Evolutionary conservation across 2,113 vertebrate genomes (phyloP).

Genomic region (Haplochromis vanheusdeni): DNA sequence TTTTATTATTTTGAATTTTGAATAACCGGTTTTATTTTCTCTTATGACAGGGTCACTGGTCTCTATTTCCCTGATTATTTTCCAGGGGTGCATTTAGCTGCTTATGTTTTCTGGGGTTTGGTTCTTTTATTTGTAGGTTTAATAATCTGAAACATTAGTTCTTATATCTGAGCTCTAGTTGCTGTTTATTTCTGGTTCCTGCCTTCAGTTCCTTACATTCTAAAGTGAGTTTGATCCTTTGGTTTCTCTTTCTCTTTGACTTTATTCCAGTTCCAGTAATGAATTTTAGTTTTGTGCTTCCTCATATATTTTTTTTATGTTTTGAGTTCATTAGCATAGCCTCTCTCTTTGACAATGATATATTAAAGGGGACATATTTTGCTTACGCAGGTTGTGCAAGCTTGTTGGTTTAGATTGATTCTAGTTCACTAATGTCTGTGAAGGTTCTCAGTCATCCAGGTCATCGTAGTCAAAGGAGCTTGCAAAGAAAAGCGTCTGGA

Average conservation of each 20-base stretch:
- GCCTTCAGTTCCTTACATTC: not conserved
- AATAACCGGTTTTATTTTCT: not conserved
- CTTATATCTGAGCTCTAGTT: not conserved
- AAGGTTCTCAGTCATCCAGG: no score
- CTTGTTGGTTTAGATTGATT: not conserved
- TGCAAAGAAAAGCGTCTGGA: no score
- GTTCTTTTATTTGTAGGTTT: not conserved
- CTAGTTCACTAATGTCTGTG: not conserved
- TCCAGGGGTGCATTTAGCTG: not conserved
- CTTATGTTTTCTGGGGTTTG: not conserved
- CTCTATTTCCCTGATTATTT: not conserved
- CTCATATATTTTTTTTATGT: not conserved
- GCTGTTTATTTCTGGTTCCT: not conserved
- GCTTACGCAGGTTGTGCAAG: not conserved
- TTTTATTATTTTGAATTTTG: not conserved
- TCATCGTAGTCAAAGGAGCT: no score
- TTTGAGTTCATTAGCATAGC: not conserved
- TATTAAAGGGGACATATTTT: not conserved
- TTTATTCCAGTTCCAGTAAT: not conserved
- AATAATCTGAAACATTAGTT: not conserved
- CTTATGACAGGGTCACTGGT: not conserved
- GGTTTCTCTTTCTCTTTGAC: not conserved
- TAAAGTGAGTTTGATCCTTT: not conserved
- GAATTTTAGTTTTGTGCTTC: not conserved
- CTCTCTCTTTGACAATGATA: not conserved